These are phyloP conservation scores for Lithophane leautieri DNA, from an alignment of 2,888 invertebrate genomes.

Conservation along the genomic window DNA sequence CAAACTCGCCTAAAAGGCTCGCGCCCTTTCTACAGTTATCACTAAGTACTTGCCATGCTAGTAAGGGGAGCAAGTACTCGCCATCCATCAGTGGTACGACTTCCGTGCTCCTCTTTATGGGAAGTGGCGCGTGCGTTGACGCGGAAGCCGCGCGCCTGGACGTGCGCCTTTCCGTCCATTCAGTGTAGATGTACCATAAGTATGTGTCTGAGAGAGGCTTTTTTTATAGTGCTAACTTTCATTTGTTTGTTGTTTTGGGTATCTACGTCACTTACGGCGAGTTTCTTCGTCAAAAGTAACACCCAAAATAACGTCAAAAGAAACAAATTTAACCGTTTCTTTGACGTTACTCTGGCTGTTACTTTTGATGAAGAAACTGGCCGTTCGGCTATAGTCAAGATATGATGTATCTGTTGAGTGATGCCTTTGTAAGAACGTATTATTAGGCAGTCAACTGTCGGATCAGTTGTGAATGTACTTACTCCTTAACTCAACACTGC, in stretches of 20 bases:
- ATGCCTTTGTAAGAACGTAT: background rate
- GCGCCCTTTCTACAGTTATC: slow-evolving; percentile 49
- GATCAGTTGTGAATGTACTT: background rate
- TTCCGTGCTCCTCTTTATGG: slow-evolving; percentile 72
- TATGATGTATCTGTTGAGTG: background rate
- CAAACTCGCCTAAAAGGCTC: slow-evolving; percentile 37
- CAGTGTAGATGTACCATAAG: slow-evolving; percentile 9
- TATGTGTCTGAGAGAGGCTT: slow-evolving; percentile 3
- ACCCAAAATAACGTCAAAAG: too few relatives aligned
- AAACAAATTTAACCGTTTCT: too few relatives aligned
- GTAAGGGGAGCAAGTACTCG: slow-evolving; percentile 58
- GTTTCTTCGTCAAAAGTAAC: too few relatives aligned
- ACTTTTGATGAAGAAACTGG: too few relatives aligned
- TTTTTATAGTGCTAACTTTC: slow-evolving; percentile 35
- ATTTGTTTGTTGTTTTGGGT: slow-evolving; percentile 24
- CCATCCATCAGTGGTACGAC: slow-evolving; percentile 64
- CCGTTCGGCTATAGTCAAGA: background rate
- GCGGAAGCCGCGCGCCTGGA: slow-evolving; percentile 60
- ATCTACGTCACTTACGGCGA: background rate
- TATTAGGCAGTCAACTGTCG: background rate
- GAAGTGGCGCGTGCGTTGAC: slow-evolving; percentile 71
- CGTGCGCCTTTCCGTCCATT: slow-evolving; percentile 60
- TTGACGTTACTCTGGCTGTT: too few relatives aligned
- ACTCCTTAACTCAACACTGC: background rate
- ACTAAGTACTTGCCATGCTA: slow-evolving; percentile 43